These are phyloP conservation scores for Zelleria hepariella DNA, from an alignment of 2,888 invertebrate species.

Conservation along the genomic window DNA sequence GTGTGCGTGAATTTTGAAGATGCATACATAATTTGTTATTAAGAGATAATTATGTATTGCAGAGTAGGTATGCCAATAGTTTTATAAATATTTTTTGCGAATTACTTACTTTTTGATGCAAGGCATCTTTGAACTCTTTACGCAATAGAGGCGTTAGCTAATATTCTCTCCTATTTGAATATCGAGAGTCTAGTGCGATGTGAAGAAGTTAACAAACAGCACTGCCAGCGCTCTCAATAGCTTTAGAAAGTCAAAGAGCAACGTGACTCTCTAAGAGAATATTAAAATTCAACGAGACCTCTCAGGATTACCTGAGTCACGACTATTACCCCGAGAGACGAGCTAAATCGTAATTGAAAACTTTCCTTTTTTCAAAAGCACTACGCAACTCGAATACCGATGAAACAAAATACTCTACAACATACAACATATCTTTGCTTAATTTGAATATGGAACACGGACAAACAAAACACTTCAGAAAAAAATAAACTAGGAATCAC, in stretches of 20 bases:
- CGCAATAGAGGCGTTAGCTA: not conserved
- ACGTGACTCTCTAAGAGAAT: not conserved
- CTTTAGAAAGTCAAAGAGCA: conserved; percentile 21
- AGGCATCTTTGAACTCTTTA: not conserved
- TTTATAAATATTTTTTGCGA: no score
- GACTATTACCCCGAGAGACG: not conserved
- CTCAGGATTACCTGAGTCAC: not conserved
- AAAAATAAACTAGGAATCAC: not conserved
- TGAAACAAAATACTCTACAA: not conserved
- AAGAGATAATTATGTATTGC: no score
- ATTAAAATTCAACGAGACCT: not conserved
- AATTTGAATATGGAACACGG: not conserved
- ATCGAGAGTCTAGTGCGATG: conserved; percentile 7
- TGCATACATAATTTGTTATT: no score
- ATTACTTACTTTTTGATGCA: no score
- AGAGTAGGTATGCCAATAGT: no score
- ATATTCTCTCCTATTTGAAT: not conserved
- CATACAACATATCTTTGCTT: not conserved
- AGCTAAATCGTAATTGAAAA: not conserved
- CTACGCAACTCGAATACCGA: not conserved
- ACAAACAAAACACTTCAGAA: not conserved
- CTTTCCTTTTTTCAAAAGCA: not conserved
- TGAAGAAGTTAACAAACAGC: conserved; percentile 21
- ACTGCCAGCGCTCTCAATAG: conserved; percentile 8
- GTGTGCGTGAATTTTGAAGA: not conserved